Base-by-base conservation (phyloP, 2,113 vertebrate species). In the Hirundichthys speculiger region DNA sequence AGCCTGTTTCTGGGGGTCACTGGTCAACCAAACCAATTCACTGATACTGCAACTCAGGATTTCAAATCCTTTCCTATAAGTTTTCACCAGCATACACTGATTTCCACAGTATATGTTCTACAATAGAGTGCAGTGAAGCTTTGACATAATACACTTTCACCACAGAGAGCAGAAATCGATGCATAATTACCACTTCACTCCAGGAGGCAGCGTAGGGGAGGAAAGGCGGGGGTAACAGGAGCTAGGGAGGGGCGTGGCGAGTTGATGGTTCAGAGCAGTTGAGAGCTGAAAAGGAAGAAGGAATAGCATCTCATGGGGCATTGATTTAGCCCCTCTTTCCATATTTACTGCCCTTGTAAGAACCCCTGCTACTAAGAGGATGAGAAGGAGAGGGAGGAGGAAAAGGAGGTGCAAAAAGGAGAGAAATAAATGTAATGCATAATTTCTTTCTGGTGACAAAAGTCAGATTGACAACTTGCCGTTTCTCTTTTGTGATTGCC, bases 1-100 rank as follows among this genome's bases (percentile, higher is more conserved):
- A 56, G 58, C 78, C 30, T 85, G 73, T 85, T 82, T 78, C 59
- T 45, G 34, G 45, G n/a, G 72, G 80, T 84, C 80, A 72, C 4
- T 81, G 80, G 71, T 79, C 75, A 65, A 45, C 53, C 30, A 34
- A 5, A 34, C 30, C 30, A 34, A 10, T 45, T 42, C 42, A 19
- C 21, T 12, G 11, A 2, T 64, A 2, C 43, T 41, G 53, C 27
- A 46, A 25, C 22, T 3, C 19, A 1, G 7, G n/a, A 48, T 24
- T 24, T 22, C n/a, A 11, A 10, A 18, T 16, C 11, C 34, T 38
- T 41, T 13, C 13, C 34, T 21, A 39, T 10, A 40, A 55, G 34
- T 62, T 75, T 60, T 64, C 30, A 18, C 13, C 14, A 58, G 30
- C 64, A 45, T 27, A 38, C 43, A 34, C 18, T 3, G 15, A 40